Evolutionary conservation across 2,113 vertebrate genomes (phyloP), one percentile per base, ranked within the genome.

Genomic region (Centropus unirufus): DNA sequence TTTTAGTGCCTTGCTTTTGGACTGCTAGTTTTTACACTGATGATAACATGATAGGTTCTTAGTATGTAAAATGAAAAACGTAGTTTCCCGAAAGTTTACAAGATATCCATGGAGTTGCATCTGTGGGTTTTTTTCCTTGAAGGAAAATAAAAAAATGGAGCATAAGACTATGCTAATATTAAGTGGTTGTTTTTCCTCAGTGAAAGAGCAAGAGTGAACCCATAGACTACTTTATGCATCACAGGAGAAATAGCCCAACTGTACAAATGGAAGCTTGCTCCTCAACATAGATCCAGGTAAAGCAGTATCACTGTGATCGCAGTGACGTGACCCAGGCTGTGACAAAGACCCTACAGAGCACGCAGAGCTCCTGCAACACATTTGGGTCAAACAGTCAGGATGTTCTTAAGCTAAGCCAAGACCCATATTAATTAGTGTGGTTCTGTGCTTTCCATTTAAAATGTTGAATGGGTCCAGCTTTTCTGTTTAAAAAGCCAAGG

Each of bases 51-150:
- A 61, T 12, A 58, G 36, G 18, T 15, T 12, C 81, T 63, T 76
- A 68, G 32, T 14, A 17, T 7, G 23, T 44, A 29, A 63, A 51
- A 18, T 51, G 39, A 91, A 12, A 75, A 49, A 72, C 57, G 3
- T 10, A 68, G 14, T 9, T 81, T 82, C 13, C 20, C 32, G 29
- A 73, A 86, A 73, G 12, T 40, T 67, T 49, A 52, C 22, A 54
- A 68, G 18, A 44, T 39, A 78, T 2, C 4, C 5, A 12, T 11
- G 18, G 44, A 92, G 70, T 30, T 4, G 8, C 7, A 24, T 3
- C 2, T 30, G 21, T 11, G 8, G 3, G 0, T 3, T 5, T 59
- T 8, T 59, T 32, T 80, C 36, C 36, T 51, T 2, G 0, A 61
- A 69, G 17, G 51, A 83, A 77, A 49, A 21, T 6, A 16, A 24